Evolutionary conservation across 2,888 invertebrate species (phyloP).

Genomic region (Drosophila subsilvestris): DNA sequence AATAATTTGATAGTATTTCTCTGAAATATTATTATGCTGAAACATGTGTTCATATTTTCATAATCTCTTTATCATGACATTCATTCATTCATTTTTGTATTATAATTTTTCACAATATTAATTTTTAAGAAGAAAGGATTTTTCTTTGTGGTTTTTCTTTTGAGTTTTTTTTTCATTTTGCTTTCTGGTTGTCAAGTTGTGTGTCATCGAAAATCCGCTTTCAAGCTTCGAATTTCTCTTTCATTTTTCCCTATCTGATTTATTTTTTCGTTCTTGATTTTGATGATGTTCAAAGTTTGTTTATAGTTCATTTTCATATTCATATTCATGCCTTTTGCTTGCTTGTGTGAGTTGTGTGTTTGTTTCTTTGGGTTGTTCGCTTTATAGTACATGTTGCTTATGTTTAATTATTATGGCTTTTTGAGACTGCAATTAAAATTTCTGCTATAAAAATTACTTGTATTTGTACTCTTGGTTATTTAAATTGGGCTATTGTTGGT

Average conservation of each 20-base stretch:
- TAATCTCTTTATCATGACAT: constrained; percentile 33
- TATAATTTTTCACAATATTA: constrained; percentile 44
- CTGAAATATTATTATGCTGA: constrained; percentile 48
- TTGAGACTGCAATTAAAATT: constrained; percentile 83
- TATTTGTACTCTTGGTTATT: constrained; percentile 85
- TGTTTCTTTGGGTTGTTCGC: constrained; percentile 40
- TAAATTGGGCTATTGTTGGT: constrained; percentile 83
- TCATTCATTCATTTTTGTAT: constrained; percentile 34
- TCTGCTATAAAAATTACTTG: constrained; percentile 83
- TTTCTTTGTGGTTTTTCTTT: constrained; percentile 43
- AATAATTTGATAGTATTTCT: constrained; percentile 44
- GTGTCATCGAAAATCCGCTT: constrained; percentile 46
- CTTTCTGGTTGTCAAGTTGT: constrained; percentile 43
- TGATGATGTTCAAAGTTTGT: constrained; percentile 45
- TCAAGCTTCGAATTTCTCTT: constrained; percentile 40
- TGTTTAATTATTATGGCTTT: constrained; percentile 64
- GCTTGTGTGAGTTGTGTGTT: constrained; percentile 39
- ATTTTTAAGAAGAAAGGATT: constrained; percentile 74
- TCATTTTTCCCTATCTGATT: constrained; percentile 15
- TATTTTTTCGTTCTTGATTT: constrained; percentile 27
- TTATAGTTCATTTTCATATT: constrained; percentile 15
- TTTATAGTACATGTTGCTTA: constrained; percentile 44
- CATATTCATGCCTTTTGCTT: constrained; percentile 64
- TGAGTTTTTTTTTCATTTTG: constrained; percentile 40
- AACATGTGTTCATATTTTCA: background rate